Base-by-base conservation (phyloP, 2,888 invertebrate genomes). In the Lepidochrysops patricia region DNA sequence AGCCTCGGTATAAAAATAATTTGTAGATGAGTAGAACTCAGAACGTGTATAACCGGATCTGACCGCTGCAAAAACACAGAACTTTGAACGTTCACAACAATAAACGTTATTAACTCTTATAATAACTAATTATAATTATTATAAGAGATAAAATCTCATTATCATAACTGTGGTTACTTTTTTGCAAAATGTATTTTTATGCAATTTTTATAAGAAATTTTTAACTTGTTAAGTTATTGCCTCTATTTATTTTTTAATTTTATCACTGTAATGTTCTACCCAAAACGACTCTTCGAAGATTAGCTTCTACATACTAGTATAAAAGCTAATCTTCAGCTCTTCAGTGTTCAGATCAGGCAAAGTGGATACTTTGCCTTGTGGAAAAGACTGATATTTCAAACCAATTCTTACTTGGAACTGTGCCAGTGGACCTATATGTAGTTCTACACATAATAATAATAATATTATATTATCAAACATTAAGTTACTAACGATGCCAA, bases 31-130 rank as follows among this genome's bases (percentile, higher is more conserved):
- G 9, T 2, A 9, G 43, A 19, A 43, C 19, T 43, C 43, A 43
- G 43, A 43, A 23, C 43, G 23, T 19, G 43, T 43, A 43, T 43
- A 43, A 43, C 43, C 43, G 43, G 43, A 43, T 43, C 43, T 43
- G 2, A 19, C 19, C 9, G 43, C 1, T 23, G 43, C 23, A 43
- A 43, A 43, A 43, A 43, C 43, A 19, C 23, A 15, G 23, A 43
- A 23, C 43, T 43, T 43, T 43, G 43, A 43, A 43, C 43, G 9
- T 43, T 4, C 19, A 19, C 9, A 43, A 43, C 19, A 43, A 43
- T 23, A 19, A 19, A 23, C 23, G 12, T 23, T 43, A 19, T n/a
- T 7, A 43, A 19, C 9, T 43, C 3, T 43, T 19, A 43, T 15
- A 7, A 43, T 2, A 19, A 43, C 19, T 43, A 6, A 43, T 43